Evolutionary conservation across 2,888 invertebrate species (phyloP).

Genomic region (Orchestes rusci): DNA sequence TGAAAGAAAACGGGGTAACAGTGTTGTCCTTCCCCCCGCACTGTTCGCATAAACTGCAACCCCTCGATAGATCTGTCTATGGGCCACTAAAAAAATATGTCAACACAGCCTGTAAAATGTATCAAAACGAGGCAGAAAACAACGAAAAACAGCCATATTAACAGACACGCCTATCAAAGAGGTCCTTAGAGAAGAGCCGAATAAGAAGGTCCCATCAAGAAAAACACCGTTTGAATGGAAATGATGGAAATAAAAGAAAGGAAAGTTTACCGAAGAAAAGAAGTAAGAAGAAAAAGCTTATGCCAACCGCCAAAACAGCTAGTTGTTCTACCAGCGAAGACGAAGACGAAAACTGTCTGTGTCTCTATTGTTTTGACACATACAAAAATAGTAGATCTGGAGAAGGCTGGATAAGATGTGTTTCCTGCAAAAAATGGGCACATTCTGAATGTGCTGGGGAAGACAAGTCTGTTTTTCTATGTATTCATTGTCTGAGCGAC

Average conservation of each 20-base stretch:
- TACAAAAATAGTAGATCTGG: not conserved
- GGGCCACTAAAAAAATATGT: slow-evolving; percentile 17
- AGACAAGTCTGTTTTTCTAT: slow-evolving; percentile 2
- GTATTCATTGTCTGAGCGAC: too few relatives aligned
- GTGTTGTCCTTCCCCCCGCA: slow-evolving; percentile 15
- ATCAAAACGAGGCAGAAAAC: slow-evolving; percentile 9
- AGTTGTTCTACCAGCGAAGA: too few relatives aligned
- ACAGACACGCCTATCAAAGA: slow-evolving; percentile 20
- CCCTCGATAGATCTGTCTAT: slow-evolving; percentile 17
- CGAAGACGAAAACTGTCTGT: too few relatives aligned
- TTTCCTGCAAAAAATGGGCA: slow-evolving; percentile 3
- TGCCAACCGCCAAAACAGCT: slow-evolving; percentile 7
- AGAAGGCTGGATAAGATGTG: slow-evolving; percentile 9
- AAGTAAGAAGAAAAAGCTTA: slow-evolving; percentile 6
- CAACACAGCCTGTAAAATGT: slow-evolving; percentile 5
- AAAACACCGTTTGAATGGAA: slow-evolving; percentile 4
- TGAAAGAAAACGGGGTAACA: slow-evolving; percentile 9
- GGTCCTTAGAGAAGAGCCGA: slow-evolving; percentile 8
- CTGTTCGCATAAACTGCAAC: slow-evolving; percentile 22
- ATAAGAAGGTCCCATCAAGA: slow-evolving; percentile 9
- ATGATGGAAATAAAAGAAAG: not conserved
- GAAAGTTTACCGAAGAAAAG: slow-evolving; percentile 3
- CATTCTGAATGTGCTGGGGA: slow-evolving; percentile 3
- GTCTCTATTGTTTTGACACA: slow-evolving; percentile 2
- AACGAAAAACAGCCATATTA: slow-evolving; percentile 10